phyloP scores from a whole-genome alignment of 1,140 invertebrate species.

The Anastrepha obliqua region DNA sequence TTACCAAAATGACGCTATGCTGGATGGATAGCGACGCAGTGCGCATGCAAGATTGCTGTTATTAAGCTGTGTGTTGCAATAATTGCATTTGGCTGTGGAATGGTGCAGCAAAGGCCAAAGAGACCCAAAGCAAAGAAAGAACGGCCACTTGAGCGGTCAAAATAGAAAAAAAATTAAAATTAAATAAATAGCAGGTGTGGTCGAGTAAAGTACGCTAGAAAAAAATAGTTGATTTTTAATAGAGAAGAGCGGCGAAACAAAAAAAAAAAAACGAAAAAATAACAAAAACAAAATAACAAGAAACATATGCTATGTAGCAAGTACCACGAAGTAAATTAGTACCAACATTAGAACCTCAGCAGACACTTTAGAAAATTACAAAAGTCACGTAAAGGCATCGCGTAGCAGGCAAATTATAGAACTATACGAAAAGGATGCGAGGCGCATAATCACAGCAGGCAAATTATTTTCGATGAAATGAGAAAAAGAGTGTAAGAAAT shows the following conservation, averaged over 20 bases:
- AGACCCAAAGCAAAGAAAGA: not conserved
- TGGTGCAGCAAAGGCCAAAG: not conserved
- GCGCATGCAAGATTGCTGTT: conserved; percentile 4
- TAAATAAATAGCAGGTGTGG: conserved; percentile 9
- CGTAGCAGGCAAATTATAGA: not conserved
- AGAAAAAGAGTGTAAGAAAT: not conserved
- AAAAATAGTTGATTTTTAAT: not conserved
- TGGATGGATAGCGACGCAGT: no score
- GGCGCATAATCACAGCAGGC: not conserved
- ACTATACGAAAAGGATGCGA: not conserved
- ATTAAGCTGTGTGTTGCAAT: conserved; percentile 31
- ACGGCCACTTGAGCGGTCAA: not conserved
- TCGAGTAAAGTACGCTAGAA: not conserved
- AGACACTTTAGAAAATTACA: conserved; percentile 71
- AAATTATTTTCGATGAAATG: conserved; percentile 35
- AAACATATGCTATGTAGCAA: not conserved
- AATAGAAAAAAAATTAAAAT: not conserved
- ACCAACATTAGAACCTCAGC: conserved; percentile 70
- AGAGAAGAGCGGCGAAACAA: not conserved
- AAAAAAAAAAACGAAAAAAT: not conserved
- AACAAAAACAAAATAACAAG: not conserved
- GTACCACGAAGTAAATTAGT: conserved; percentile 26
- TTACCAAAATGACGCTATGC: conserved; percentile 39
- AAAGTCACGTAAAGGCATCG: conserved; percentile 16
- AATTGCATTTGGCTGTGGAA: not conserved